Conservation (phyloP, 2,888 invertebrate species). For the Rambutsinella grinnellia region DNA sequence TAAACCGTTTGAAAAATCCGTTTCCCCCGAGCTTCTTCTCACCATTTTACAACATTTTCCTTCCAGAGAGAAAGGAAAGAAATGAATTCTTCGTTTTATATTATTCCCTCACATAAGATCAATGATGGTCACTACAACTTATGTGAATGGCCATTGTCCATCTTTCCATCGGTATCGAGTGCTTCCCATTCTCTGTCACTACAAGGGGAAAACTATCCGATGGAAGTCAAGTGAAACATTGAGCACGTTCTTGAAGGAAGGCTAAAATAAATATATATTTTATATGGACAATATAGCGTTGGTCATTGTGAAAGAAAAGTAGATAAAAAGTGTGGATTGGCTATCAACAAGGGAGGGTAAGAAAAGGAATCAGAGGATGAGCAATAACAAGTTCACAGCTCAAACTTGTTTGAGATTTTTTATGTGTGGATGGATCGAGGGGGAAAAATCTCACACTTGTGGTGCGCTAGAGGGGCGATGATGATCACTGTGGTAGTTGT, state of each 20-base stretch:
- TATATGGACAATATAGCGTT: too few species aligned
- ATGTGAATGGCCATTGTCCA: too few species aligned
- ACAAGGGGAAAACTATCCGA: neutral
- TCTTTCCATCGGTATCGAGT: too few species aligned
- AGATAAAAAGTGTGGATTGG: constrained; percentile 47
- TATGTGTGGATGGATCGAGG: constrained; percentile 11
- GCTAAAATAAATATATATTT: too few species aligned
- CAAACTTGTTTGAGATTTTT: constrained; percentile 23
- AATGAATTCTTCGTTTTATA: too few species aligned
- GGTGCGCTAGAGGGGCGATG: constrained; percentile 8
- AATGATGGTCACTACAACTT: too few species aligned
- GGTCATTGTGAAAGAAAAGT: constrained; percentile 24
- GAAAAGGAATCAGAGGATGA: constrained; percentile 22
- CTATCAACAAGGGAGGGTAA: constrained; percentile 42
- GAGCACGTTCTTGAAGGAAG: too few species aligned
- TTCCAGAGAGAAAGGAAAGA: too few species aligned
- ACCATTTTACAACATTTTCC: too few species aligned
- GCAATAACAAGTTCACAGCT: constrained; percentile 17
- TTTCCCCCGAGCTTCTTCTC: too few species aligned
- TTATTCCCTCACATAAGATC: too few species aligned
- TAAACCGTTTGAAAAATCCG: too few species aligned
- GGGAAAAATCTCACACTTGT: constrained; percentile 42
- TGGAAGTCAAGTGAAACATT: neutral
- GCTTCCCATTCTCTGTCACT: neutral
- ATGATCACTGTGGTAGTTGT: neutral